Evolutionary conservation across 2,888 invertebrate species (phyloP).

Genomic region (Netelia melanura): DNA sequence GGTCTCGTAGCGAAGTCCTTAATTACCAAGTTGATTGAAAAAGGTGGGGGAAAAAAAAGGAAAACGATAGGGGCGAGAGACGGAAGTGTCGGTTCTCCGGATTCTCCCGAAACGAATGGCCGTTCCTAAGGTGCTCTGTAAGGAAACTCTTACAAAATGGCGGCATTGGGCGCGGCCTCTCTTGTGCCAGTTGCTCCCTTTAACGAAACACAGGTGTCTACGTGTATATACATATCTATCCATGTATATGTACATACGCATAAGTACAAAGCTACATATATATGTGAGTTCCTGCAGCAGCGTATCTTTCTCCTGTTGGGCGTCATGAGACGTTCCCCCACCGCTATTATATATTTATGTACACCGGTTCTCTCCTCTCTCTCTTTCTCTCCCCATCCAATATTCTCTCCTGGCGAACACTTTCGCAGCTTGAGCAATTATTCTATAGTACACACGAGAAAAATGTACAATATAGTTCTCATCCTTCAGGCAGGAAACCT

Average conservation of each 20-base stretch:
- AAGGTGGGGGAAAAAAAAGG: not conserved
- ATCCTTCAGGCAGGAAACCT: too few species aligned
- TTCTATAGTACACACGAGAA: slow-evolving; percentile 22
- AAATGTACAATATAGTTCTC: slow-evolving; percentile 31
- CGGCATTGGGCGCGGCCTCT: slow-evolving; percentile 56
- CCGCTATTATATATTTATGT: too few species aligned
- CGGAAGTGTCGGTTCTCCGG: slow-evolving; percentile 40
- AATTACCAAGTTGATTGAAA: slow-evolving; percentile 30
- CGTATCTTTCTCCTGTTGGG: too few species aligned
- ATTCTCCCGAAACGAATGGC: slow-evolving; percentile 45
- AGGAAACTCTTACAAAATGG: slow-evolving; percentile 64
- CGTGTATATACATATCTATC: not conserved
- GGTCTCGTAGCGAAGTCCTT: slow-evolving; percentile 8
- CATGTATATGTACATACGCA: not conserved
- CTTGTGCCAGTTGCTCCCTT: not conserved
- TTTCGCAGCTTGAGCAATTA: not conserved
- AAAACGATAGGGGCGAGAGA: not conserved
- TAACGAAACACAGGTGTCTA: not conserved
- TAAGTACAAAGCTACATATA: not conserved
- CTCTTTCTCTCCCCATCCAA: too few species aligned
- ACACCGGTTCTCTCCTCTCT: too few species aligned
- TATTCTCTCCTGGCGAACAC: too few species aligned
- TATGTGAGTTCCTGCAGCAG: not conserved
- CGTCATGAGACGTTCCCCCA: too few species aligned
- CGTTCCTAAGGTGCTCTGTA: slow-evolving; percentile 22